Evolutionary conservation across 2,888 invertebrate genomes (phyloP), one percentile per base, ranked within the genome.

Genomic region (Scaptomyza caliginosa): DNA sequence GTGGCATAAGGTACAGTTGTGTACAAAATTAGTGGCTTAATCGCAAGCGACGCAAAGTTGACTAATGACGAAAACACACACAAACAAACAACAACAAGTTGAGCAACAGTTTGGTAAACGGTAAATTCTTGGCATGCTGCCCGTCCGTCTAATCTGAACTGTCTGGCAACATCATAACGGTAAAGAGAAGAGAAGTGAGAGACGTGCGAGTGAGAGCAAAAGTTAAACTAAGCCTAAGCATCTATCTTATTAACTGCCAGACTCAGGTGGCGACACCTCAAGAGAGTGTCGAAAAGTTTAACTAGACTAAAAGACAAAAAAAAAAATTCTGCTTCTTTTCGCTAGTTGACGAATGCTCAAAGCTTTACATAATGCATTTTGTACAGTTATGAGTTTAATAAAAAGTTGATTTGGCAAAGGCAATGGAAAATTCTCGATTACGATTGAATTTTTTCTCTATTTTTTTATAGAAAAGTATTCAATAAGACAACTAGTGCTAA

Each of bases 181-280:
- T 6, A 24, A 8, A 69, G 54, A 55, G 10, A 6, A 8, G 19
- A 8, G 8, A 10, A 26, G 26, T 3, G 21, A 30, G 28, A 46
- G 13, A n/a, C n/a, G n/a, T n/a, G n/a, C n/a, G 17, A 17, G 26
- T 3, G 10, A 16, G 16, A 16, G 21, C 24, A 6, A 8, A 16
- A 45, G 59, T 24, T 21, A 32, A 28, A 36, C 51, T 36, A 17
- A 32, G 26, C 39, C 34, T 21, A 49, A 57, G 46, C 55, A 16
- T 10, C 62, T 64, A 67, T 68, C 59, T 74, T 72, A 78, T 76
- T 74, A 68, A 67, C 54, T 71, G 75, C 40, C 67, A 70, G 63
- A 57, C 67, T 57, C 56, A 67, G 40, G 34, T 48, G 48, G 16
- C 48, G 11, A 36, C 21, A 23, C n/a, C 21, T 39, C 10, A 30